These are phyloP conservation scores for Sesia apiformis DNA, from an alignment of 2,888 invertebrate genomes.

Conservation along the genomic window DNA sequence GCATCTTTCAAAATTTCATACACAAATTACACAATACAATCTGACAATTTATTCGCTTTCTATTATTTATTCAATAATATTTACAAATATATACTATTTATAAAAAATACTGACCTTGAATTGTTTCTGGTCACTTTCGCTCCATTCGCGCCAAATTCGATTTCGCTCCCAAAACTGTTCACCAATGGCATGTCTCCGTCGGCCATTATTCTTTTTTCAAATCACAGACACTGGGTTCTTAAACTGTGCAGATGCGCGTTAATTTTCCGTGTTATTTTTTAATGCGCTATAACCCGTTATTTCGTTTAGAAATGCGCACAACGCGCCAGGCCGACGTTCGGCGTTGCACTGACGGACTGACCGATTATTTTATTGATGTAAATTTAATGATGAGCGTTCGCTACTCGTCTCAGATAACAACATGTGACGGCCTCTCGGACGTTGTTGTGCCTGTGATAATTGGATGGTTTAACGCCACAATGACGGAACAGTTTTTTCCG, in stretches of 20 bases:
- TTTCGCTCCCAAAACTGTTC: constrained; percentile 56
- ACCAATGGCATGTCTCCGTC: constrained; percentile 66
- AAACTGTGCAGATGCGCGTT: neutral
- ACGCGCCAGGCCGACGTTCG: constrained; percentile 27
- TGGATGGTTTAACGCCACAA: constrained; percentile 40
- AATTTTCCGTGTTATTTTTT: neutral
- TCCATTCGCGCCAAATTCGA: constrained; percentile 55
- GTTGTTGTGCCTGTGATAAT: constrained; percentile 54
- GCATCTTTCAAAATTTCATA: too few species aligned
- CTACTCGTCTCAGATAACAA: constrained; percentile 41
- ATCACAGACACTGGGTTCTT: neutral
- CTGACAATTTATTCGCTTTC: too few species aligned
- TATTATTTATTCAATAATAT: too few species aligned
- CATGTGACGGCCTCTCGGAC: constrained; percentile 44
- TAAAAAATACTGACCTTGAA: constrained; percentile 48
- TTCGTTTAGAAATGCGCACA: constrained; percentile 8
- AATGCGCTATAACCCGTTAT: neutral
- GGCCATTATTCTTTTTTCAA: constrained; percentile 39
- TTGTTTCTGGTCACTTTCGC: constrained; percentile 52
- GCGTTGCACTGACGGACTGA: constrained; percentile 40
- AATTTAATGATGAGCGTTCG: constrained; percentile 43
- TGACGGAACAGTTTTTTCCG: neutral
- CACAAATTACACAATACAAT: too few species aligned
- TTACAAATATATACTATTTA: too few species aligned
- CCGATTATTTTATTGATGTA: constrained; percentile 61